Conservation (phyloP, 2,797 vertebrate species). For the Stomatorhinus walkeri region DNA sequence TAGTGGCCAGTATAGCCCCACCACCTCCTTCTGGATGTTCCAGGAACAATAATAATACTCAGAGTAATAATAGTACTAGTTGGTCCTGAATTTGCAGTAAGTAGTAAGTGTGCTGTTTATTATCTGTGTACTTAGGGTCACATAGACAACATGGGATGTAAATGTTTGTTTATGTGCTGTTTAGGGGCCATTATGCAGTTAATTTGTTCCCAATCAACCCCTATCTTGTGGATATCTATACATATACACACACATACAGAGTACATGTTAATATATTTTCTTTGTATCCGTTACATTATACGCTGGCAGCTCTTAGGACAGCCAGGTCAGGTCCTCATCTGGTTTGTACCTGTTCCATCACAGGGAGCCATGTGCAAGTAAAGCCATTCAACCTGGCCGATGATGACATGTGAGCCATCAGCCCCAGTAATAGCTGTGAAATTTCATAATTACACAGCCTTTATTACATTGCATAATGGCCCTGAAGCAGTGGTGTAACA, state of each 20-base stretch:
- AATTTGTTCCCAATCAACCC: neutral
- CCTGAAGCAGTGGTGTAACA: slow-evolving; percentile 99
- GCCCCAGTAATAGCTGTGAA: slow-evolving; percentile 99
- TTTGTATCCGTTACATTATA: slow-evolving; percentile 90
- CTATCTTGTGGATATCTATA: neutral
- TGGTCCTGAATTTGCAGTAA: slow-evolving; percentile 12
- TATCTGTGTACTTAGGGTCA: neutral
- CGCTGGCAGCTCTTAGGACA: slow-evolving; percentile 86
- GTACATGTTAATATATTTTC: slow-evolving; percentile 82
- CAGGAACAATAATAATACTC: slow-evolving; percentile 27
- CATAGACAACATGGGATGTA: neutral
- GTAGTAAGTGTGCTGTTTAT: neutral
- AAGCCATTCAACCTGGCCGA: slow-evolving; percentile 96
- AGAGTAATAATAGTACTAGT: slow-evolving; percentile 65
- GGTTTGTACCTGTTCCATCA: slow-evolving; percentile 81
- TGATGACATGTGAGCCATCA: slow-evolving; percentile 99
- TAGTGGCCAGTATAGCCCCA: slow-evolving; percentile 64
- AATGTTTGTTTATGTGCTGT: neutral
- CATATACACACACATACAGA: slow-evolving; percentile 52
- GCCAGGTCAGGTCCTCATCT: slow-evolving; percentile 86
- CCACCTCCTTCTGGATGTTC: slow-evolving; percentile 50
- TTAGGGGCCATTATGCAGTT: neutral
- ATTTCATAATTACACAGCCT: slow-evolving; percentile 99
- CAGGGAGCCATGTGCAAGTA: slow-evolving; percentile 65
- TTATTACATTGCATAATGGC: slow-evolving; percentile 99